These are phyloP conservation scores for Pocillopora grandis DNA, from an alignment of 92 coral and sea anemone genomes.

Conservation along the genomic window DNA sequence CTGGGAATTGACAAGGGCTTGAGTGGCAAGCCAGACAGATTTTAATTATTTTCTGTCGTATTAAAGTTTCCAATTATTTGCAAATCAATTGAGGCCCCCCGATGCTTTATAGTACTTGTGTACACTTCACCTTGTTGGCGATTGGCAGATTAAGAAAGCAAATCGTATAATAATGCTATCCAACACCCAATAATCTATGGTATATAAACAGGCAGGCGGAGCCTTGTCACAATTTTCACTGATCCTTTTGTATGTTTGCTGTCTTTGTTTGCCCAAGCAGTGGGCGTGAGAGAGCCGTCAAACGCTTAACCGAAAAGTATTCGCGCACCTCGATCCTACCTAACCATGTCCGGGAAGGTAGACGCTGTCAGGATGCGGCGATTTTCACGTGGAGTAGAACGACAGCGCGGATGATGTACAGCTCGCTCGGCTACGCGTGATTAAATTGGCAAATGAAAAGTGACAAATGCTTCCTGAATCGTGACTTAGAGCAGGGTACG, in stretches of 20 bases:
- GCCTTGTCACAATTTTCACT: conserved; percentile 82
- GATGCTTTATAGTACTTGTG: conserved; percentile 90
- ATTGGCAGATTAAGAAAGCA: conserved; percentile 95
- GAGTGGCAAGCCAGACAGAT: conserved; percentile 98
- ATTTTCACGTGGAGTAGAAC: conserved; percentile 11
- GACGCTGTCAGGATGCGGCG: not conserved
- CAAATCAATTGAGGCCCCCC: conserved; percentile 99
- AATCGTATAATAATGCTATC: conserved; percentile 93
- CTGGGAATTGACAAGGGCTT: conserved; percentile 95
- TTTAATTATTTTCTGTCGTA: conserved; percentile 99
- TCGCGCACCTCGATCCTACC: not conserved
- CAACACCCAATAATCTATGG: conserved; percentile 93
- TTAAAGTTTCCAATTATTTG: conserved; percentile 99
- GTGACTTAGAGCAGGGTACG: conserved; percentile 74
- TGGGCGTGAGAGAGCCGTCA: conserved; percentile 74
- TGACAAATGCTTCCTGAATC: conserved; percentile 94
- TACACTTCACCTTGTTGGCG: conserved; percentile 83
- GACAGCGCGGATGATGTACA: conserved; percentile 5
- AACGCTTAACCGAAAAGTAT: conserved; percentile 5
- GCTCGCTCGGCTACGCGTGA: conserved; percentile 60
- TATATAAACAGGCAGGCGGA: conserved; percentile 97
- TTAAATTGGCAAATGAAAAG: conserved; percentile 77
- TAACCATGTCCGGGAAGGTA: not conserved
- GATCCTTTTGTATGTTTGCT: conserved; percentile 80
- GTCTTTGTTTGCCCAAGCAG: conserved; percentile 61